Base-by-base conservation (phyloP, 2,113 vertebrate species). In the Benitochromis conjunctus region DNA sequence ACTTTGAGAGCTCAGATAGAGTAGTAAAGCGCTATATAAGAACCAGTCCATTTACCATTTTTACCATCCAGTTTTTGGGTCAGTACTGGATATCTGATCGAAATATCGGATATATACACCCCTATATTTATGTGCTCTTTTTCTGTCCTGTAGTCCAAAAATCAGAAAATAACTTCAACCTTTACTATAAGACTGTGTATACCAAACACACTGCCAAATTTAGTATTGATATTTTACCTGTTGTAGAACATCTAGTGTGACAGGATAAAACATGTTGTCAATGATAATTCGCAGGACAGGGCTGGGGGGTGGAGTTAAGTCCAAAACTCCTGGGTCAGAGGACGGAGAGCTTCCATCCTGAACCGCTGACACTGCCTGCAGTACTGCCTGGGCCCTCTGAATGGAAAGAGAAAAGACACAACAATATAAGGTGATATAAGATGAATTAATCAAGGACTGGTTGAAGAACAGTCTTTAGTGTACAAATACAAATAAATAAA, bases 261-360 rank as follows among this genome's bases (percentile, higher is more conserved):
- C 98, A 2, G 99, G 99, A 93, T 99, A 99, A 94, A 99, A 99
- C 98, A 99, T 99, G 93, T 99, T 99, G 96, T 99, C 99, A 87
- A 99, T 99, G 92, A 99, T 99, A 94, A 99, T 99, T 95, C 98
- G 95, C 87, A 99, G 97, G 26, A 99, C 98, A 10, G 99, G 98
- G 91, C 98, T 99, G 85, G 98, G 98, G 26, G 98, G 97, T 5
- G 98, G 98, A 87, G 97, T 97, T 76, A 99, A 95, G 92, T 99
- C 98, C 81, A 98, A 96, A 79, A 97, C 97, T 13, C 98, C 95
- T 10, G 97, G 96, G 84, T 98, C 98, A 3, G 97, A 98, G 58
- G 98, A 97, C 18, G 98, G 97, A 89, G 98, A 98, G 4, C 97
- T 98, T 66, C 98, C 97, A 85, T 98, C 97, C 94, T 99, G 98